Conservation (phyloP, 92 coral and sea anemone genomes). For the Porites divaricata region DNA sequence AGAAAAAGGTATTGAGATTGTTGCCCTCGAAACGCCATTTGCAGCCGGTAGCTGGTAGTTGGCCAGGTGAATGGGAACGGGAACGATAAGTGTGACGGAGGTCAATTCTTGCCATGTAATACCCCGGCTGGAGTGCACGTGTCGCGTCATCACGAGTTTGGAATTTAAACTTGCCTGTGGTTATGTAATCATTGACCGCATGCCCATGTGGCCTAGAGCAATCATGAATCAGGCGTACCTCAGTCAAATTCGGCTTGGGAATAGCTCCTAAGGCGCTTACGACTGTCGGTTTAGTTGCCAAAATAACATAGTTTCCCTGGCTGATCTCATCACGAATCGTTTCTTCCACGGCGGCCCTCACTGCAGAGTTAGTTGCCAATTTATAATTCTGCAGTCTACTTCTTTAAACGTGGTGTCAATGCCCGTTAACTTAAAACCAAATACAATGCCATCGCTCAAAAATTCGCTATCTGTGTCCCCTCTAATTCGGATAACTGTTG, state of each 20-base stretch:
- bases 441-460: background rate
- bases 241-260: too few species aligned
- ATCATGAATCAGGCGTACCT: background rate
- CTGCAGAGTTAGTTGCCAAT: background rate
- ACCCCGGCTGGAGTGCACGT: background rate
- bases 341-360: background rate
- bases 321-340: background rate
- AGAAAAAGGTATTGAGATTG: too few species aligned
- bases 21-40: too few species aligned
- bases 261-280: background rate
- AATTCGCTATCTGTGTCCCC: too few species aligned
- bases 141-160: background rate
- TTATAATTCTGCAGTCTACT: too few species aligned
- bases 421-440: background rate
- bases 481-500: too few species aligned
- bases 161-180: background rate
- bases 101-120: background rate
- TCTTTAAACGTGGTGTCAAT: background rate
- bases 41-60: slow-evolving; percentile 3
- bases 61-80: slow-evolving; percentile 18
- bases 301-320: background rate
- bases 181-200: background rate
- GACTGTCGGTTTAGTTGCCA: background rate
- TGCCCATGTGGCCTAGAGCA: background rate
- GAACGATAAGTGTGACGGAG: slow-evolving; percentile 22